phyloP scores from a whole-genome alignment of 2,888 invertebrate genomes.

The Latrodectus hesperus region DNA sequence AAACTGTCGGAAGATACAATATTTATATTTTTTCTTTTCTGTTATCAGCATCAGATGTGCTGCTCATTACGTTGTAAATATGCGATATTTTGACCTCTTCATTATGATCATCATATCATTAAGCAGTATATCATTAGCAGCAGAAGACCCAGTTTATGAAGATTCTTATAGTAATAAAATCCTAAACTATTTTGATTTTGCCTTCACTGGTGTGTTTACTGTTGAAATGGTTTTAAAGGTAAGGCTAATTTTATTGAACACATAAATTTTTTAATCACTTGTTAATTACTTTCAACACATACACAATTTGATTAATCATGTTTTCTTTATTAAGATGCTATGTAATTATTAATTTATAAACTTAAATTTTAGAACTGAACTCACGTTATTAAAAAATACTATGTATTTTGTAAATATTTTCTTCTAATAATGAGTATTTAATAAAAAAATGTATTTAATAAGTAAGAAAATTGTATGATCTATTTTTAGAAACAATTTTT shows the following conservation, averaged over 20 bases:
- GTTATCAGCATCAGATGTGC: constrained; percentile 85
- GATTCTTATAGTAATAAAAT: constrained; percentile 88
- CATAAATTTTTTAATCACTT: too few species aligned
- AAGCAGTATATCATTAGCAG: constrained; percentile 98
- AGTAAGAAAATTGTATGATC: too few species aligned
- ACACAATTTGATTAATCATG: too few species aligned
- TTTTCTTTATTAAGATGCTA: too few species aligned
- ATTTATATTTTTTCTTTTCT: background rate
- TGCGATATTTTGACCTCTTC: constrained; percentile 99
- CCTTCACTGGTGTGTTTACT: constrained; percentile 99
- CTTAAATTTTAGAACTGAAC: too few species aligned
- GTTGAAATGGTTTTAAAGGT: constrained; percentile 97
- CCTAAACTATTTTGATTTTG: constrained; percentile 98
- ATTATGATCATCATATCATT: constrained; percentile 99
- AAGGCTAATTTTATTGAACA: background rate
- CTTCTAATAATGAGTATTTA: too few species aligned
- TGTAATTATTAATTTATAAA: too few species aligned
- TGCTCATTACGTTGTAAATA: constrained; percentile 99
- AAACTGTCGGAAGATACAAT: background rate
- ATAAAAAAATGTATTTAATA: too few species aligned
- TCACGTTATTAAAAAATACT: too few species aligned
- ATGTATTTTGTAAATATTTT: too few species aligned
- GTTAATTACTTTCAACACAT: too few species aligned
- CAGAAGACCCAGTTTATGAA: constrained; percentile 98
- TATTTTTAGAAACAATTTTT: too few species aligned